A percentile compares a stretch with the other conserved stretches of the same genome.
phyloP scores from a whole-genome alignment of 2,113 vertebrate species.

The Triplophysa dalaica region DNA sequence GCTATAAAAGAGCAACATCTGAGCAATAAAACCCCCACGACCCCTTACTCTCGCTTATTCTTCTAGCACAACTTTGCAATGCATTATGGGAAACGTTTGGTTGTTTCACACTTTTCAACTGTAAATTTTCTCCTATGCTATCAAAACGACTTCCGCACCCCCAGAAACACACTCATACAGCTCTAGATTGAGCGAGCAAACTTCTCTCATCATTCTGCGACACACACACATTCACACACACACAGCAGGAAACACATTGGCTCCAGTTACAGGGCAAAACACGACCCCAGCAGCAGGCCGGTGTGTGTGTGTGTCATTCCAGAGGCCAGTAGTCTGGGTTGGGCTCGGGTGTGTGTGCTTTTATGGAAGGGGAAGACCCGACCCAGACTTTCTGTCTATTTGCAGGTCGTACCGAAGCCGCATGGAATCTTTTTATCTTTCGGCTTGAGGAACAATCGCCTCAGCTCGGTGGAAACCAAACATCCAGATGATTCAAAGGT shows the following conservation, averaged over 20 bases:
- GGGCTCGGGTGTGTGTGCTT: slow-evolving; percentile 8
- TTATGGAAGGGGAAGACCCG: slow-evolving; percentile 22
- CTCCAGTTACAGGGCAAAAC: slow-evolving; percentile 40
- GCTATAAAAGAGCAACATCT: too few species aligned
- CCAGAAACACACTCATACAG: background rate
- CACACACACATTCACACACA: background rate
- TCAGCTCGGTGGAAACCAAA: background rate
- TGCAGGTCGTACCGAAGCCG: slow-evolving; percentile 12
- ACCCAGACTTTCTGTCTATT: slow-evolving; percentile 31
- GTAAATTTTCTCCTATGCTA: background rate
- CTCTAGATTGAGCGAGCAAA: background rate
- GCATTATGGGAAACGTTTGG: background rate
- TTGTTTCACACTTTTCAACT: background rate
- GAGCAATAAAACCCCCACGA: too few species aligned
- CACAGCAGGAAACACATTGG: slow-evolving; percentile 26
- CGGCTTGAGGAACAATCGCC: slow-evolving; percentile 24
- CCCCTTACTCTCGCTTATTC: too few species aligned
- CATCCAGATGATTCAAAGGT: slow-evolving; percentile 7
- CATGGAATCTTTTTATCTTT: slow-evolving; percentile 20
- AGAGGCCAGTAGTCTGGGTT: slow-evolving; percentile 10
- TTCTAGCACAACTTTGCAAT: background rate
- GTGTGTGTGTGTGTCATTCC: slow-evolving; percentile 32
- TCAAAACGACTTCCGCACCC: background rate
- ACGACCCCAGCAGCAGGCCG: slow-evolving; percentile 2
- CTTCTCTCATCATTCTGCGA: background rate